A percentile compares a stretch with the other conserved stretches of the same genome.
phyloP scores from a whole-genome alignment of 2,113 vertebrate species.

The Macroglossus sobrinus region DNA sequence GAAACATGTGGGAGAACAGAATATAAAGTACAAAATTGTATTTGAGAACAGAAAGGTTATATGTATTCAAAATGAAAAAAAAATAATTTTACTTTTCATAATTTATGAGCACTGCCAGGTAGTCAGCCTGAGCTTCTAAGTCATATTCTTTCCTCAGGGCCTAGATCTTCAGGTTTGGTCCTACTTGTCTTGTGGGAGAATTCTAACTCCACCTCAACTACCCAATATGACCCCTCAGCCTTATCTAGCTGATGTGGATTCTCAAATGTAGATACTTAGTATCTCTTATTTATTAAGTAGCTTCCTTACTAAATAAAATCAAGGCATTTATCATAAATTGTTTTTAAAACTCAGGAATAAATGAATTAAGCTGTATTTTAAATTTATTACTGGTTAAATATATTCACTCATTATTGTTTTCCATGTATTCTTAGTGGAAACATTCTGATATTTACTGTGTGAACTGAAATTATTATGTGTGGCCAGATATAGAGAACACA shows the following conservation, averaged over 20 bases:
- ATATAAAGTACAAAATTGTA: background rate
- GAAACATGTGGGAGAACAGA: constrained; percentile 1
- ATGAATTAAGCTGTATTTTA: background rate
- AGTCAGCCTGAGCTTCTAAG: background rate
- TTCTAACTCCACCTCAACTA: background rate
- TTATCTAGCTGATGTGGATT: background rate
- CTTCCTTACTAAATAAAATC: background rate
- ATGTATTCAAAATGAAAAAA: background rate
- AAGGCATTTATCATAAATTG: background rate
- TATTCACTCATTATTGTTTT: background rate
- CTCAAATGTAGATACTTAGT: background rate
- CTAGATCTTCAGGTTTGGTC: background rate
- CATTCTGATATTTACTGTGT: background rate
- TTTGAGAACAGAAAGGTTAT: background rate
- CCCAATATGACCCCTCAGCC: background rate
- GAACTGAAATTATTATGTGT: background rate
- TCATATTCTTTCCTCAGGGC: background rate
- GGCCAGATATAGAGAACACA: background rate
- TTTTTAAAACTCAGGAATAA: constrained; percentile 13
- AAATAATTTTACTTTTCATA: background rate
- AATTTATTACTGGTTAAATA: background rate
- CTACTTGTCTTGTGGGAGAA: background rate
- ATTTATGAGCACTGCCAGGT: background rate
- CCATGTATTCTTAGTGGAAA: background rate
- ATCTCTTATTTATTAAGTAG: background rate